phyloP scores from a whole-genome alignment of 2,113 vertebrate species.

The Chauna torquata region DNA sequence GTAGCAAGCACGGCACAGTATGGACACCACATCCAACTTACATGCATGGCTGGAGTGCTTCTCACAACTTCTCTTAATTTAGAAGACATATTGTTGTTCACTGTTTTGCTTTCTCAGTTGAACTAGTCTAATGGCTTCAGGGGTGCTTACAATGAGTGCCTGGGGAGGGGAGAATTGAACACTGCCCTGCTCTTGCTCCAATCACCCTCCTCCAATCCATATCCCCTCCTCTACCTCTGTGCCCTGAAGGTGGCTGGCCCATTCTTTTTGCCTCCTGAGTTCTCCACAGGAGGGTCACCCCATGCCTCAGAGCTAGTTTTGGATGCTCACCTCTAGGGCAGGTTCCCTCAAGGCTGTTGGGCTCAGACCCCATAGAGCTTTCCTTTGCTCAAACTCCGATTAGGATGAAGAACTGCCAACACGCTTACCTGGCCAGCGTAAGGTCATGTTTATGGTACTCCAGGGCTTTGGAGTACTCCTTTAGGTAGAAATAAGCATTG shows the following conservation, averaged over 20 bases:
- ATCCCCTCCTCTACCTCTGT: background rate
- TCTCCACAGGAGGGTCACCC: background rate
- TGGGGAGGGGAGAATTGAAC: background rate
- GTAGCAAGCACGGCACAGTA: background rate
- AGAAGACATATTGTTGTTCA: background rate
- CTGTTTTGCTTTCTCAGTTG: background rate
- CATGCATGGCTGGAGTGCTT: background rate
- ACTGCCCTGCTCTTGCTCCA: background rate
- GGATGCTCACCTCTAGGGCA: background rate
- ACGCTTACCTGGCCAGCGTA: conserved; percentile 90
- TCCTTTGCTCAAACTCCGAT: fast-evolving
- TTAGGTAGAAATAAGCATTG: conserved; percentile 97
- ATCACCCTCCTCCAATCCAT: background rate
- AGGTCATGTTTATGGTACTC: conserved; percentile 95
- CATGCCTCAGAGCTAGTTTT: background rate
- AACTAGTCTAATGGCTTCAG: background rate
- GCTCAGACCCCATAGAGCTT: background rate
- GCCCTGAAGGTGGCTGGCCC: background rate
- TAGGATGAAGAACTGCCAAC: background rate
- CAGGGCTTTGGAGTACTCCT: conserved; percentile 92
- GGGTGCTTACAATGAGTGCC: background rate
- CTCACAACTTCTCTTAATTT: background rate
- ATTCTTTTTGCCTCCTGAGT: fast-evolving
- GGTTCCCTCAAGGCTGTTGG: background rate
- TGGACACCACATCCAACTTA: background rate